A percentile compares a stretch with the other conserved stretches of the same genome.
Evolutionary conservation across 2,113 vertebrate species (phyloP).

Genomic region (Puma concolor): DNA sequence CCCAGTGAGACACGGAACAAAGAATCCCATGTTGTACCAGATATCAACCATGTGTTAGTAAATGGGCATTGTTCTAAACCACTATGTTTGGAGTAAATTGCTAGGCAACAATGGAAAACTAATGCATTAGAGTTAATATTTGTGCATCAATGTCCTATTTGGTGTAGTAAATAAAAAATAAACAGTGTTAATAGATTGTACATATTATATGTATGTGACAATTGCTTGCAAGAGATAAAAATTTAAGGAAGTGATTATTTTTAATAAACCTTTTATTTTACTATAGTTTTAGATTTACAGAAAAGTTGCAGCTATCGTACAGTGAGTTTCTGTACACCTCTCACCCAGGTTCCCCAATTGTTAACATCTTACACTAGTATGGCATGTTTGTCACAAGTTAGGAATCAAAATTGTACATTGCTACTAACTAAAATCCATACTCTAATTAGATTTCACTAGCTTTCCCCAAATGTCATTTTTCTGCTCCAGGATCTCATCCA

Average conservation of each 20-base stretch:
- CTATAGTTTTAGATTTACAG: not conserved
- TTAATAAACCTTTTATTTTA: not conserved
- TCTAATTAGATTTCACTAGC: not conserved
- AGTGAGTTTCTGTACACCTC: not conserved
- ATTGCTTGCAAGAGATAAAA: not conserved
- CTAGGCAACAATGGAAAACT: not conserved
- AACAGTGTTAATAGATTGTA: not conserved
- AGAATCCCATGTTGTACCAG: not conserved
- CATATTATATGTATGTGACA: not conserved
- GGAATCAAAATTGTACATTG: not conserved
- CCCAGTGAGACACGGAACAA: not conserved
- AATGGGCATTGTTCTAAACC: not conserved
- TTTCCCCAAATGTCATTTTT: not conserved
- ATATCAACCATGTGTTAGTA: not conserved
- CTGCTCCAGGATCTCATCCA: not conserved
- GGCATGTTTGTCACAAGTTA: not conserved
- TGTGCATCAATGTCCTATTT: not conserved
- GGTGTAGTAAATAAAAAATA: not conserved
- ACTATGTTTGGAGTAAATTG: not conserved
- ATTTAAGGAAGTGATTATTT: not conserved
- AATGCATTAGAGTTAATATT: not conserved
- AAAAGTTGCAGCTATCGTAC: not conserved
- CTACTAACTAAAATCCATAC: not conserved
- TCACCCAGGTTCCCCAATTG: not conserved
- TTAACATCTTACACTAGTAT: not conserved